phyloP scores from a whole-genome alignment of 2,888 invertebrate genomes.

The Drosophila multiciliata region DNA sequence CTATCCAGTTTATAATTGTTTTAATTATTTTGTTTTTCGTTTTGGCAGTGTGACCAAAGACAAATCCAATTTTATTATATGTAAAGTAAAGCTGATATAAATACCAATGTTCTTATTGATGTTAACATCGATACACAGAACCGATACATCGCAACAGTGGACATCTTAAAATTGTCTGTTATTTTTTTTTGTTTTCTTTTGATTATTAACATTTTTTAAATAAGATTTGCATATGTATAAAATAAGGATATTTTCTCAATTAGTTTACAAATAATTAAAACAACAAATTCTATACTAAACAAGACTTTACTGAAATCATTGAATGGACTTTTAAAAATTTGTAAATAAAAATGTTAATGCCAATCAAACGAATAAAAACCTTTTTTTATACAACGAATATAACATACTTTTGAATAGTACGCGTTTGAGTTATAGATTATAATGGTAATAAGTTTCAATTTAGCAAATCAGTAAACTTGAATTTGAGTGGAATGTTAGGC shows the following conservation, averaged over 20 bases:
- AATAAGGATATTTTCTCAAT: not conserved
- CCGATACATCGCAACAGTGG: not conserved
- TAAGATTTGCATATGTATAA: not conserved
- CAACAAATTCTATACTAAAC: not conserved
- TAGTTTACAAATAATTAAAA: not conserved
- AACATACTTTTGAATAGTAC: not conserved
- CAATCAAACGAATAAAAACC: not conserved
- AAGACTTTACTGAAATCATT: not conserved
- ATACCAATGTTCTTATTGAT: not conserved
- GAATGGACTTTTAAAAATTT: not conserved
- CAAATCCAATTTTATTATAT: not conserved
- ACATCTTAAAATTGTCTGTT: not conserved
- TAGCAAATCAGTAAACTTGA: slow-evolving; percentile 81
- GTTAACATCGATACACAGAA: not conserved
- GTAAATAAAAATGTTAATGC: not conserved
- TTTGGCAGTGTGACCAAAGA: slow-evolving; percentile 53
- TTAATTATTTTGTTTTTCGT: slow-evolving; percentile 48
- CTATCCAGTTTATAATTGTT: slow-evolving; percentile 9
- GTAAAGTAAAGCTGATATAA: not conserved
- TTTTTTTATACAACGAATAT: too few relatives aligned
- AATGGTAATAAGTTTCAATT: slow-evolving; percentile 29
- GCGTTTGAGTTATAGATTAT: not conserved
- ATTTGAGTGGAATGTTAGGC: slow-evolving; percentile 83
- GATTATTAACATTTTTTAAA: not conserved
- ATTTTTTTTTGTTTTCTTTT: not conserved